Base-by-base conservation (phyloP, 2,888 invertebrate genomes). In the Drosophila robusta region DNA sequence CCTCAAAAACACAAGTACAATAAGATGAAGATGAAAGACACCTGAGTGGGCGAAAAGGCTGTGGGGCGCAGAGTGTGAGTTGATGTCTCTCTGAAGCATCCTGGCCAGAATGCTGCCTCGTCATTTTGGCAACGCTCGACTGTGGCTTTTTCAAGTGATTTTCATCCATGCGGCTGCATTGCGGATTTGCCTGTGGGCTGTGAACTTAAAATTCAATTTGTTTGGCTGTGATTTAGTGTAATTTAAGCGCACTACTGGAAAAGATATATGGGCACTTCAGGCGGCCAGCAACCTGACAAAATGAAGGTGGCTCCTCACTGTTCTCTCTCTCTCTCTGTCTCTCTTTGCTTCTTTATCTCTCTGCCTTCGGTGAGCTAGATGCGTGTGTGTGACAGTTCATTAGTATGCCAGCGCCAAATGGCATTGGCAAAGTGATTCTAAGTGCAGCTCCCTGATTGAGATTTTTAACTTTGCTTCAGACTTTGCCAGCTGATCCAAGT, bases 181-280 rank as follows among this genome's bases (percentile, higher is more conserved):
- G 86, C 86, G 86, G 82, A 73, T 74, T 70, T 66, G 65, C 66
- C 64, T 74, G 75, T 73, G 69, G 76, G 52, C 61, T 76, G 61
- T 67, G 69, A 87, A 84, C 82, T 84, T 87, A 84, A 84, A 87
- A 84, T 84, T 84, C 87, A 84, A 84, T 84, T 84, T 84, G 87
- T 84, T 84, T 81, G 87, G 67, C 81, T 79, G 85, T 87, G 83
- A 84, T 84, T 84, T 84, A 87, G 75, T 84, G 83, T 84, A 87
- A 84, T 84, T 84, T 84, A 87, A 87, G 83, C 83, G 72, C 66
- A 85, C 78, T 70, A 70, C 80, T 70, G 72, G 58, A 60, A 70
- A 63, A 80, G 78, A 84, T 82, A 82, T 82, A 82, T 86, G 86
- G 68, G 51, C 70, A 70, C 83, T 85, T 82, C 71, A 77, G 79